These are phyloP conservation scores for Mormyrus hasselquistii DNA, from an alignment of 2,797 vertebrate species.

Conservation along the genomic window DNA sequence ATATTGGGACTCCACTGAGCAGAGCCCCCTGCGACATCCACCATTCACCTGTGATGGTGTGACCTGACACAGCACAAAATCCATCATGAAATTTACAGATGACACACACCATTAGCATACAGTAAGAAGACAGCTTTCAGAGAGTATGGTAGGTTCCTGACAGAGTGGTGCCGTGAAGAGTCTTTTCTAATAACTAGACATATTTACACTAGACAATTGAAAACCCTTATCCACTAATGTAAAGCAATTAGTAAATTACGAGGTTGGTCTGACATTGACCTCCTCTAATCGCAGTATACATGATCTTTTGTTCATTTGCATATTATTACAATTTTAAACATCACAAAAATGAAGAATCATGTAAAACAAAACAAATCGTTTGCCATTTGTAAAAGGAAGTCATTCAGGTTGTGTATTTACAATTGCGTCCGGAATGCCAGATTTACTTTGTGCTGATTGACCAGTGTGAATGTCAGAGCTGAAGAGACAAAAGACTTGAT, in stretches of 20 bases:
- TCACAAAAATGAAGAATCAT: not conserved
- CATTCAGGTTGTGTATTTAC: not conserved
- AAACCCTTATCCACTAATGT: not conserved
- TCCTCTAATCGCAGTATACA: not conserved
- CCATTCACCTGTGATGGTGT: not conserved
- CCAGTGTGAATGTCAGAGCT: not conserved
- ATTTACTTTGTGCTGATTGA: not conserved
- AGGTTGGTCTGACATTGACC: not conserved
- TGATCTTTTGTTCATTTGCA: not conserved
- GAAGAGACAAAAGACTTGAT: not conserved
- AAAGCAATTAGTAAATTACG: not conserved
- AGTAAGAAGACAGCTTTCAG: not conserved
- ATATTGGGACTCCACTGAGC: not conserved
- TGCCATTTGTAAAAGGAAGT: not conserved
- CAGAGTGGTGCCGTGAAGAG: not conserved
- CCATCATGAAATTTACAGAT: not conserved
- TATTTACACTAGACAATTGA: not conserved
- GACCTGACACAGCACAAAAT: not conserved
- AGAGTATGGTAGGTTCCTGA: not conserved
- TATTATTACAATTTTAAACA: not conserved
- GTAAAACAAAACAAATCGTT: not conserved
- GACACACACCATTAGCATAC: not conserved
- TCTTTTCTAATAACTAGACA: not conserved
- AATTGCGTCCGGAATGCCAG: not conserved
- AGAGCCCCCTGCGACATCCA: not conserved